phyloP scores from a whole-genome alignment of 2,113 vertebrate species.

The Nannospalax galili region DNA sequence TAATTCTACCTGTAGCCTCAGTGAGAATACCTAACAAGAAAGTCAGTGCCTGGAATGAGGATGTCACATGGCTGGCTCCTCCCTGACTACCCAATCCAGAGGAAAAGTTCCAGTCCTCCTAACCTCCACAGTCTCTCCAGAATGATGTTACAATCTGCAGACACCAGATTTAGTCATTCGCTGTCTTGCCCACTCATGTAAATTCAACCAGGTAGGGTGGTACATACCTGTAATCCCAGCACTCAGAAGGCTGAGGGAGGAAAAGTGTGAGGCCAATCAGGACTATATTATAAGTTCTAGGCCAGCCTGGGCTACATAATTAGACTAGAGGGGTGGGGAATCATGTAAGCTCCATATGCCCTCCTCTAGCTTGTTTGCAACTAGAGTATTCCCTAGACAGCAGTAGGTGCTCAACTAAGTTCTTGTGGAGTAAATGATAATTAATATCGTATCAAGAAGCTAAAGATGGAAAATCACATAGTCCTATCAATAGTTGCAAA shows the following conservation, averaged over 20 bases:
- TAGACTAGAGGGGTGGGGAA: background rate
- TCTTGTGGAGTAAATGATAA: background rate
- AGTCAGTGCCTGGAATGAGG: background rate
- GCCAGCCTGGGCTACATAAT: background rate
- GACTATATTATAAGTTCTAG: background rate
- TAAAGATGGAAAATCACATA: background rate
- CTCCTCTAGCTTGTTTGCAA: background rate
- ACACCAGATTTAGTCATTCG: background rate
- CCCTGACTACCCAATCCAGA: background rate
- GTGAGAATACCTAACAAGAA: background rate
- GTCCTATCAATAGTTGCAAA: background rate
- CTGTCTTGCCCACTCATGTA: background rate
- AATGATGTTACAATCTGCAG: background rate
- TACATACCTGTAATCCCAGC: background rate
- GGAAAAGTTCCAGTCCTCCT: background rate
- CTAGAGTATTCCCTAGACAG: background rate
- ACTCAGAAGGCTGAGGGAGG: background rate
- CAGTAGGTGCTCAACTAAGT: background rate
- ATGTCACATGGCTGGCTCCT: background rate
- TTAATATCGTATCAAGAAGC: background rate
- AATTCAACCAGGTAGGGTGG: background rate
- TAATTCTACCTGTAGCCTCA: background rate
- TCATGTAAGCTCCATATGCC: background rate
- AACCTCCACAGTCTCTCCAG: background rate
- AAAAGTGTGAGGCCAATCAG: background rate